Evolutionary conservation across 2,888 invertebrate genomes (phyloP).

Genomic region (Phytoseiulus persimilis): DNA sequence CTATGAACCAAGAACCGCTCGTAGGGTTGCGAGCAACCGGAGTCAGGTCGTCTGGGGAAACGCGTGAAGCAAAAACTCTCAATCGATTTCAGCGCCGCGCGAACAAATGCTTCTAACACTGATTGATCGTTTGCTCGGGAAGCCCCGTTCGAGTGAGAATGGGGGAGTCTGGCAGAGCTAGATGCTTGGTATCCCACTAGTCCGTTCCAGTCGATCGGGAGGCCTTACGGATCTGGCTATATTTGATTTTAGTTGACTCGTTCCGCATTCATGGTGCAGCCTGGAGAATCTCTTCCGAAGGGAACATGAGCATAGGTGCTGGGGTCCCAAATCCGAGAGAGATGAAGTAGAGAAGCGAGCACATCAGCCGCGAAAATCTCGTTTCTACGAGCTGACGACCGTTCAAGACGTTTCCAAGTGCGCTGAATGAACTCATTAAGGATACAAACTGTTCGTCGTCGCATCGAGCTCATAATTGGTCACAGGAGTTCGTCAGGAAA

Average conservation of each 20-base stretch:
- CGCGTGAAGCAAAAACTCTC: slow-evolving; percentile 5
- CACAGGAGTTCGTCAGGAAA: neutral
- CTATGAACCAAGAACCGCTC: too few relatives aligned
- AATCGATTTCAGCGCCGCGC: neutral
- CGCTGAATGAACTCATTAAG: neutral
- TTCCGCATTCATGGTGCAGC: neutral
- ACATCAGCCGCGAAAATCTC: neutral
- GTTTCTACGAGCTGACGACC: neutral
- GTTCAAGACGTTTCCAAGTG: neutral
- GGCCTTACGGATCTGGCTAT: neutral
- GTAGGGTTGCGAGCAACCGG: too few relatives aligned
- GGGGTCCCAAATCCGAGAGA: neutral
- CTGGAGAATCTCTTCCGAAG: neutral
- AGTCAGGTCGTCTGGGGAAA: neutral
- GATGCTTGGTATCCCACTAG: neutral
- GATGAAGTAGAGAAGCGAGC: neutral
- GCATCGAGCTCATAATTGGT: neutral
- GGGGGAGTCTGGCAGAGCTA: neutral
- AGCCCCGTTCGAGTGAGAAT: neutral
- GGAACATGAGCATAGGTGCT: neutral
- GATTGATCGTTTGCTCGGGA: neutral
- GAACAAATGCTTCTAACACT: neutral
- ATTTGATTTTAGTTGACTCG: neutral
- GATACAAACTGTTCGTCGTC: neutral
- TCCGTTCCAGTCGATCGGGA: neutral